phyloP scores from a whole-genome alignment of 2,113 vertebrate species.

The Pelobates fuscus region DNA sequence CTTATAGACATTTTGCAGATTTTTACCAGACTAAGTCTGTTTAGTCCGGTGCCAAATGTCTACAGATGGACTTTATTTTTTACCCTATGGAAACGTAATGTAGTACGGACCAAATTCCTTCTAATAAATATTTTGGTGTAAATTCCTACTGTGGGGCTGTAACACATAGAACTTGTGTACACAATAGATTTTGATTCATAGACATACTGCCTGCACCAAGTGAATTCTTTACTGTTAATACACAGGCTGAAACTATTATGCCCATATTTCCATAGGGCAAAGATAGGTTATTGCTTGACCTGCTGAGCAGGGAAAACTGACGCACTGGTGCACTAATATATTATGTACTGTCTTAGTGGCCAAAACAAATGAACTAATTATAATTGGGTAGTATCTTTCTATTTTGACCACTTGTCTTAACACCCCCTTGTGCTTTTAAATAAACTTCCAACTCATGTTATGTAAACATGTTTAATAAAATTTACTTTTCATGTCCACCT shows the following conservation, averaged over 20 bases:
- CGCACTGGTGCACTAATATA: slow-evolving; percentile 81
- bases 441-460: slow-evolving; percentile 79
- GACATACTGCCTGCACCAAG: slow-evolving; percentile 85
- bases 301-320: slow-evolving; percentile 82
- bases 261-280: slow-evolving; percentile 69
- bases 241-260: slow-evolving; percentile 78
- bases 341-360: slow-evolving; percentile 80
- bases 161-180: slow-evolving; percentile 84
- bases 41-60: slow-evolving; percentile 87
- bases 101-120: slow-evolving; percentile 89
- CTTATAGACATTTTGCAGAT: slow-evolving; percentile 82
- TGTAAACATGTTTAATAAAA: slow-evolving; percentile 90
- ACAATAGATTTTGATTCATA: slow-evolving; percentile 82
- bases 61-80: slow-evolving; percentile 87
- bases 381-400: slow-evolving; percentile 82
- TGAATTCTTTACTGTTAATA: slow-evolving; percentile 80
- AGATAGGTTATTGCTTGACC: slow-evolving; percentile 72
- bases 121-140: slow-evolving; percentile 84
- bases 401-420: slow-evolving; percentile 82
- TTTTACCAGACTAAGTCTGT: slow-evolving; percentile 75
- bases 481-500: slow-evolving; percentile 84
- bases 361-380: slow-evolving; percentile 74
- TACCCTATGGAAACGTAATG: slow-evolving; percentile 83
- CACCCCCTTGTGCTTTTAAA: slow-evolving; percentile 86
- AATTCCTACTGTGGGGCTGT: slow-evolving; percentile 85